Evolutionary conservation across 2,888 invertebrate genomes (phyloP).

Genomic region (Leucoma salicis): DNA sequence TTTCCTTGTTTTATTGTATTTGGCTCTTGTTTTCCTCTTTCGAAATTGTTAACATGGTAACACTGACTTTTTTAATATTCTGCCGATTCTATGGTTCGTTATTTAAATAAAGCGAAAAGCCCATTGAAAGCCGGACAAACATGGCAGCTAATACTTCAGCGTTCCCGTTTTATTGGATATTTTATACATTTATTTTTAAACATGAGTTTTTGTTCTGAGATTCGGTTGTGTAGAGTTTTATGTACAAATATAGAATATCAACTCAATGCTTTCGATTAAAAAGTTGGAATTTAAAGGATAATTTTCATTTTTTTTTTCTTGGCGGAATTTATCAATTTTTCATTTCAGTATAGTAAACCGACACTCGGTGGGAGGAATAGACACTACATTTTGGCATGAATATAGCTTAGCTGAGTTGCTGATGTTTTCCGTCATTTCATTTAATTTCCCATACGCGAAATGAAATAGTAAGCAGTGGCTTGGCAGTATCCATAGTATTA

Average conservation of each 20-base stretch:
- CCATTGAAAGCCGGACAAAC: slow-evolving; percentile 33
- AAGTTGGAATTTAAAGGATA: no score
- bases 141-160: slow-evolving; percentile 30
- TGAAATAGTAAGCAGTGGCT: no score
- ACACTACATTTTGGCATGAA: no score
- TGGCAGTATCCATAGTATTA: no score
- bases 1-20: slow-evolving; percentile 25
- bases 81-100: slow-evolving; percentile 47
- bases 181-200: slow-evolving; percentile 9
- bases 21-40: slow-evolving; percentile 21
- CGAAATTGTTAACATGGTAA: slow-evolving; percentile 29
- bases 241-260: neutral
- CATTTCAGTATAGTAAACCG: no score
- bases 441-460: no score
- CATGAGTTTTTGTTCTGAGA: slow-evolving; percentile 16
- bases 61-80: slow-evolving; percentile 11
- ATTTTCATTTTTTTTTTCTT: no score
- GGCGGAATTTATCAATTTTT: no score
- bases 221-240: neutral
- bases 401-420: no score
- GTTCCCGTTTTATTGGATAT: slow-evolving; percentile 1
- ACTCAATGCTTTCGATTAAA: neutral
- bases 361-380: no score
- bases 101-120: slow-evolving; percentile 59
- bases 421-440: no score